phyloP scores from a whole-genome alignment of 2,888 invertebrate species.

The Cinara cedri region DNA sequence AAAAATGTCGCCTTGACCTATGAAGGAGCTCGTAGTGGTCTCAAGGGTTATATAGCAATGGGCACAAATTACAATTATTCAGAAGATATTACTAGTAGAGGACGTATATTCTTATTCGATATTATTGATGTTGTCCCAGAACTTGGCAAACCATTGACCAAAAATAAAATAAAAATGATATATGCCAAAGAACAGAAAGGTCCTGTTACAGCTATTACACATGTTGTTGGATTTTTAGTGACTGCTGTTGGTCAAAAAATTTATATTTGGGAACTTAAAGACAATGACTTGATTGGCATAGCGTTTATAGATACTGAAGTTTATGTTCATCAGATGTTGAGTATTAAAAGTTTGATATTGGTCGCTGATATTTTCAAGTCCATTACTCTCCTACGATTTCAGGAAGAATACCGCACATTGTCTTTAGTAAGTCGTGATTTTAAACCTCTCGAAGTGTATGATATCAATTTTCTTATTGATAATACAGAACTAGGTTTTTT shows the following conservation, averaged over 20 bases:
- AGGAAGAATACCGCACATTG: conserved; percentile 85
- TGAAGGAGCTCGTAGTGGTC: conserved; percentile 91
- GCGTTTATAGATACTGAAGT: conserved; percentile 99
- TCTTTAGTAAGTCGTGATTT: conserved; percentile 84
- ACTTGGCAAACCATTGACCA: conserved; percentile 96
- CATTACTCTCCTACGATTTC: conserved; percentile 89
- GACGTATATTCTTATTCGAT: conserved; percentile 66
- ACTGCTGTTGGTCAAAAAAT: conserved; percentile 99
- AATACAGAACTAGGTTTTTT: conserved; percentile 88
- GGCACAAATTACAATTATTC: conserved; percentile 97
- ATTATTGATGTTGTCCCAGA: conserved; percentile 84
- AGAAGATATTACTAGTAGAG: conserved; percentile 96
- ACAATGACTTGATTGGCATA: conserved; percentile 94
- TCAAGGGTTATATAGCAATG: conserved; percentile 92
- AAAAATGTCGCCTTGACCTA: conserved; percentile 90
- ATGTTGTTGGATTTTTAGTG: conserved; percentile 90
- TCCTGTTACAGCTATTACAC: conserved; percentile 92
- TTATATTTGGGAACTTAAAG: conserved; percentile 97
- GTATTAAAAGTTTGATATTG: conserved; percentile 92
- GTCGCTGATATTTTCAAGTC: conserved; percentile 96
- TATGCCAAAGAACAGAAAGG: conserved; percentile 99
- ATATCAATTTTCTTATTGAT: conserved; percentile 92
- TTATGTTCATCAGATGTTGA: conserved; percentile 91
- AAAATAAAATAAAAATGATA: conserved; percentile 94
- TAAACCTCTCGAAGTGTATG: conserved; percentile 74